Base-by-base conservation (phyloP, 1,140 invertebrate genomes). In the Drosophila prosaltans region DNA sequence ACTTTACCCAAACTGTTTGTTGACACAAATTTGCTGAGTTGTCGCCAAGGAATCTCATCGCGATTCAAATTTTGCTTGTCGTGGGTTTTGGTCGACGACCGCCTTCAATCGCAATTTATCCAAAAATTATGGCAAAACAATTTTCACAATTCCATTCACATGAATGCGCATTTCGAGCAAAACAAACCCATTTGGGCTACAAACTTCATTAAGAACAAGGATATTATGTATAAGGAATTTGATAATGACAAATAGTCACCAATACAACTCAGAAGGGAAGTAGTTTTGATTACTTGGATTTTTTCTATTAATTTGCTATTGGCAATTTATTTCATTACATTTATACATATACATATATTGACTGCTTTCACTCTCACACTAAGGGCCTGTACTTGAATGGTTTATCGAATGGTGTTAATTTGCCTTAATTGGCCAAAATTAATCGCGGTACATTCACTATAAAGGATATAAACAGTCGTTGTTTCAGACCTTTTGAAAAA, bases 11-110 rank as follows among this genome's bases (percentile, higher is more conserved):
- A 26, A 30, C 16, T 32, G 16, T 36, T 8, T 36, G 28, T 60
- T 30, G 51, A 72, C 54, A 70, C 76, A 74, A 80, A 77, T 69
- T 74, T 74, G 66, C 67, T 74, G 74, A 78, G 40, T 78, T 71
- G 70, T 48, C 69, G 70, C 39, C 61, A 54, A 69, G 9, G 64
- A 61, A 64, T 61, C 24, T 41, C 11, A 43, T 64, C 24, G 64
- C 66, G 45, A 78, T 73, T 69, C 74, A 64, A 69, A 78, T 73
- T 77, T 73, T 45, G 61, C n/a, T 69, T 21, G 21, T 54, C 43
- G 43, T 48, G 65, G 55, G 63, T 76, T 67, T 63, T 16, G 16
- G 57, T 60, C 62, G 62, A 32, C 60, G 70, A 78, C 76, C 69
- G 32, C 40, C 62, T 68, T 72, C 62, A 62, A 76, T 75, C 16